phyloP scores from a whole-genome alignment of 2,888 invertebrate genomes.

The Mongoloraphidia duomilia region DNA sequence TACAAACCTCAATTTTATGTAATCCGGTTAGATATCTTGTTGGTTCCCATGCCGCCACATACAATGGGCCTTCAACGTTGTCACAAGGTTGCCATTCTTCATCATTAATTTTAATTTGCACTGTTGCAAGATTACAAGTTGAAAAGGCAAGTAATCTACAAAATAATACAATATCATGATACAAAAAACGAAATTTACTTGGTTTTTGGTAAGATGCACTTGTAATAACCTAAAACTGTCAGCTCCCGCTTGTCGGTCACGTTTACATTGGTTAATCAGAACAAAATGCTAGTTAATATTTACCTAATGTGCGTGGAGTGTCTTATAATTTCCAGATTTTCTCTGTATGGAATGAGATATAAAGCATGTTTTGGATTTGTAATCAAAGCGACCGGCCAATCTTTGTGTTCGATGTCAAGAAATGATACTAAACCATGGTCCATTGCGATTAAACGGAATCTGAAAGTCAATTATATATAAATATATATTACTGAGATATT shows the following conservation, averaged over 20 bases:
- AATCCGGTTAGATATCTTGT: slow-evolving; percentile 44
- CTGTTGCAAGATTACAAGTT: slow-evolving; percentile 42
- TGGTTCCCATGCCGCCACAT: slow-evolving; percentile 60
- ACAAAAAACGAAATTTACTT: no score
- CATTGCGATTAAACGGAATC: slow-evolving; percentile 68
- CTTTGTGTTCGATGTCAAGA: slow-evolving; percentile 55
- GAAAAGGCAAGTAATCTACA: slow-evolving; percentile 66
- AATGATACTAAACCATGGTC: slow-evolving; percentile 84
- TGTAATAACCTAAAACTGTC: neutral
- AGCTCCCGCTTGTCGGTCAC: neutral
- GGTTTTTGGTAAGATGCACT: neutral
- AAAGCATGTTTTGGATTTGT: slow-evolving; percentile 84
- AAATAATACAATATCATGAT: slow-evolving; percentile 12
- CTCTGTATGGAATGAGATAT: slow-evolving; percentile 56
- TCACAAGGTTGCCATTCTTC: slow-evolving; percentile 47
- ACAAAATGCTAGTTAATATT: slow-evolving; percentile 5
- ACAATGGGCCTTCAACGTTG: slow-evolving; percentile 51
- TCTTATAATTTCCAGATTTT: slow-evolving; percentile 49
- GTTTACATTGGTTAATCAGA: neutral
- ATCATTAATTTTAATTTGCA: slow-evolving; percentile 52
- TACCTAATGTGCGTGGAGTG: slow-evolving; percentile 67
- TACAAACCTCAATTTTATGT: slow-evolving; percentile 47
- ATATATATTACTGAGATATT: neutral
- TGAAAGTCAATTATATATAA: slow-evolving; percentile 21
- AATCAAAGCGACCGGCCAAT: slow-evolving; percentile 70